These are phyloP conservation scores for Paradoxurus hermaphroditus DNA, from an alignment of 2,113 vertebrate species.

Conservation along the genomic window DNA sequence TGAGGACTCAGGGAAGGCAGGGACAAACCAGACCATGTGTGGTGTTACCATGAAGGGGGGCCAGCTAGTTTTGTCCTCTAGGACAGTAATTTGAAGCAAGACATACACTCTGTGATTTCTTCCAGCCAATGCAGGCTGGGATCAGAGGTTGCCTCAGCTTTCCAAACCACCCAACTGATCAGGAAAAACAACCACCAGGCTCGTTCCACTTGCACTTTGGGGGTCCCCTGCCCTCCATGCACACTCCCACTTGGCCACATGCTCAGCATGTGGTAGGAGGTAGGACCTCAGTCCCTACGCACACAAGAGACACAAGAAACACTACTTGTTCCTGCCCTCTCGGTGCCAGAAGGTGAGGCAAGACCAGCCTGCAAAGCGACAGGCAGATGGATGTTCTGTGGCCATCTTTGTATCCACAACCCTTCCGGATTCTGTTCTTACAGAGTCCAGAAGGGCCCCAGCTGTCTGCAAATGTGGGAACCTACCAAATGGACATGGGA, in stretches of 20 bases:
- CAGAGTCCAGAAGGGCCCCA: not conserved
- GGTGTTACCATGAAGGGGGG: accelerated
- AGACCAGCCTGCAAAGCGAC: not conserved
- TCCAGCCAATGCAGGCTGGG: not conserved
- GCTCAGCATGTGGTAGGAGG: too few relatives aligned
- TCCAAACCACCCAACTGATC: not conserved
- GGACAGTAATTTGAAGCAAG: not conserved
- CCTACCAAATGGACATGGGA: not conserved
- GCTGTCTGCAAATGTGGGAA: not conserved
- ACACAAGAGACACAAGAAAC: not conserved
- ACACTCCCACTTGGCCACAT: not conserved
- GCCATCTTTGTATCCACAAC: not conserved
- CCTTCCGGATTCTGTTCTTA: not conserved
- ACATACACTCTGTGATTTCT: not conserved
- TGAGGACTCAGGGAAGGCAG: not conserved
- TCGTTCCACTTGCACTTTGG: not conserved
- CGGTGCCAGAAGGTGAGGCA: not conserved
- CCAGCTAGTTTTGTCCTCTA: not conserved
- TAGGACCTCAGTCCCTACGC: not conserved
- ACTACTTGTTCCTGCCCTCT: not conserved
- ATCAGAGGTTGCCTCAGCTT: not conserved
- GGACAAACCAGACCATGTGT: not conserved
- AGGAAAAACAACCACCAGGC: not conserved
- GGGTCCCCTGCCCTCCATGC: not conserved
- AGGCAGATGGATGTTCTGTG: not conserved